These are phyloP conservation scores for Hapalemur alaotrensis DNA, from an alignment of 2,797 vertebrate genomes.

Conservation along the genomic window DNA sequence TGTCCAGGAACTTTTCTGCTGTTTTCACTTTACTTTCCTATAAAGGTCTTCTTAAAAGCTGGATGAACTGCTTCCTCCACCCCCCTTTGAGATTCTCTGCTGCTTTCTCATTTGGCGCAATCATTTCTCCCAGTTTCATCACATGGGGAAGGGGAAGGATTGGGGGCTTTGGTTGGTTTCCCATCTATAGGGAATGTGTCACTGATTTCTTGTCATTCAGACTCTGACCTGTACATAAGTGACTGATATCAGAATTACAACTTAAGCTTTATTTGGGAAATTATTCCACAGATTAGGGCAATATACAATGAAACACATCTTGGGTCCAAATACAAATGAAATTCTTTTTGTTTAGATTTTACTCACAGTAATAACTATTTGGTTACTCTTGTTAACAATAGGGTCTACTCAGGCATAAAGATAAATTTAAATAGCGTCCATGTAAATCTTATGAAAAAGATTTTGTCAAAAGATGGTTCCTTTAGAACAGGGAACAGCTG, in stretches of 20 bases:
- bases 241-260: not conserved
- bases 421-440: slow-evolving; percentile 64
- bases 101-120: not conserved
- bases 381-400: not conserved
- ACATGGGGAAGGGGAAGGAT: not conserved
- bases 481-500: slow-evolving; percentile 51
- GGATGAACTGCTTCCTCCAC: not conserved
- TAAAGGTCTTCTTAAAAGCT: slow-evolving; percentile 59
- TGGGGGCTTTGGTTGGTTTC: not conserved
- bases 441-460: slow-evolving; percentile 66
- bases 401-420: slow-evolving; percentile 27
- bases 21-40: slow-evolving; percentile 60
- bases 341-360: slow-evolving; percentile 5
- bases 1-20: slow-evolving; percentile 66
- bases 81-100: not conserved
- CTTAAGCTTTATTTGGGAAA: not conserved
- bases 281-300: not conserved
- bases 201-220: not conserved
- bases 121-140: not conserved
- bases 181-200: not conserved
- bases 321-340: not conserved
- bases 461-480: slow-evolving; percentile 70
- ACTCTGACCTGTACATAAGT: not conserved
- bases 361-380: slow-evolving; percentile 13
- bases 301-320: not conserved